Percentiles rank a stretch among this genome's conserved stretches.
phyloP scores from a whole-genome alignment of 2,888 invertebrate species.

The Rambutsinella grinnellia region DNA sequence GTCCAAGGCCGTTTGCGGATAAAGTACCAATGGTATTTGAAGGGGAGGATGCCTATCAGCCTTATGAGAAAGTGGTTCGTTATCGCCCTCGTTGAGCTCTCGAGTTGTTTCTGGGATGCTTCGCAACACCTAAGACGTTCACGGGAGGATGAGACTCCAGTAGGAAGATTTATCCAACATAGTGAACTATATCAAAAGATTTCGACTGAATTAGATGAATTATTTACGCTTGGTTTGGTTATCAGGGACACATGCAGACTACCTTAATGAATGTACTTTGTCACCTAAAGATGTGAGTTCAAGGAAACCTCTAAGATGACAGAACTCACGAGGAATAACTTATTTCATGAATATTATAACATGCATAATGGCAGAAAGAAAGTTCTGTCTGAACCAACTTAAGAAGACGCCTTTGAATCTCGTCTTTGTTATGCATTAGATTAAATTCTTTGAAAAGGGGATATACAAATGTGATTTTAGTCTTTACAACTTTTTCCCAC shows the following conservation, averaged over 20 bases:
- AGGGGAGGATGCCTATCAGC: conserved; percentile 37
- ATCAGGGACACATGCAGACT: neutral
- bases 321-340: no score
- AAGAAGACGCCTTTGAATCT: no score
- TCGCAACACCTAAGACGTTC: conserved; percentile 46
- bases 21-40: conserved; percentile 42
- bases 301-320: no score
- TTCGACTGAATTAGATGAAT: neutral
- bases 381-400: no score
- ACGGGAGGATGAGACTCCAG: conserved; percentile 31
- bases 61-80: conserved; percentile 21
- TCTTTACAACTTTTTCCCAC: no score
- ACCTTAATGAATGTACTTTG: neutral
- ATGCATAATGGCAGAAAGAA: no score
- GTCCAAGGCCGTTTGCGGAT: conserved; percentile 35
- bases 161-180: conserved; percentile 43
- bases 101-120: conserved; percentile 18
- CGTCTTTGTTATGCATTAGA: no score
- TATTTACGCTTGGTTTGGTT: neutral
- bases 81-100: conserved; percentile 15
- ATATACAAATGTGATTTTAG: no score
- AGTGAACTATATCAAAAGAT: conserved; percentile 24
- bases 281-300: no score
- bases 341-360: no score
- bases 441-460: no score